Conservation (phyloP, 2,797 vertebrate genomes). For the Epinephelus awoara region DNA sequence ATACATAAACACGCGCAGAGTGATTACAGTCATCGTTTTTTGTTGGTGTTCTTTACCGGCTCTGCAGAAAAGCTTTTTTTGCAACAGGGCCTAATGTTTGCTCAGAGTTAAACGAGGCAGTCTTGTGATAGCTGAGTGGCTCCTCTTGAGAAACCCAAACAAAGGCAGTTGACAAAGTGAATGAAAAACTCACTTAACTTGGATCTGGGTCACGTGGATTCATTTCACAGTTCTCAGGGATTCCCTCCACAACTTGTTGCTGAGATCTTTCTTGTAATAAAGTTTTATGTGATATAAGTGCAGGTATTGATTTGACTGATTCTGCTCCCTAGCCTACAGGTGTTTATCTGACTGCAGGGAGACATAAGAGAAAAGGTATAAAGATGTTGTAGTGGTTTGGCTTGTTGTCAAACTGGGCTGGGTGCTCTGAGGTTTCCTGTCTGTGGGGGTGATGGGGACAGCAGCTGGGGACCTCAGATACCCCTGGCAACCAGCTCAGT, state of each 20-base stretch:
- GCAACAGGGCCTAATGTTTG: constrained; percentile 16
- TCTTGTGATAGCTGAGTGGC: neutral
- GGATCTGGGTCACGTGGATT: neutral
- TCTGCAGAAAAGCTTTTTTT: constrained; percentile 2
- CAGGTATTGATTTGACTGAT: neutral
- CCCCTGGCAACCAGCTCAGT: constrained; percentile 58
- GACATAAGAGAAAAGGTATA: neutral
- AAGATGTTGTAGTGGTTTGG: constrained; percentile 11
- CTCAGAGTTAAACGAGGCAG: constrained; percentile 4
- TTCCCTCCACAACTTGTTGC: neutral
- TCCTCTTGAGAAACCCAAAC: neutral
- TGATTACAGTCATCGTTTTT: constrained; percentile 21
- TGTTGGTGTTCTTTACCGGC: neutral
- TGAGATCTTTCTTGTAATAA: neutral
- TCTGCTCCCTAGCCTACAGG: neutral
- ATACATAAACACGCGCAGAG: constrained; percentile 5
- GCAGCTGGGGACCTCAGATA: constrained; percentile 37
- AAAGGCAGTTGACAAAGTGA: constrained; percentile 9
- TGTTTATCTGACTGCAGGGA: neutral
- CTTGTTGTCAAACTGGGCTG: constrained; percentile 26
- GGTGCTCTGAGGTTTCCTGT: constrained; percentile 27
- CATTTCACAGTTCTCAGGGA: neutral
- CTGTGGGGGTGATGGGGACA: constrained; percentile 15
- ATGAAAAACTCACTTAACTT: neutral
- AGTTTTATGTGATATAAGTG: neutral